phyloP scores from a whole-genome alignment of 2,113 vertebrate species.

The Elephantulus edwardii region DNA sequence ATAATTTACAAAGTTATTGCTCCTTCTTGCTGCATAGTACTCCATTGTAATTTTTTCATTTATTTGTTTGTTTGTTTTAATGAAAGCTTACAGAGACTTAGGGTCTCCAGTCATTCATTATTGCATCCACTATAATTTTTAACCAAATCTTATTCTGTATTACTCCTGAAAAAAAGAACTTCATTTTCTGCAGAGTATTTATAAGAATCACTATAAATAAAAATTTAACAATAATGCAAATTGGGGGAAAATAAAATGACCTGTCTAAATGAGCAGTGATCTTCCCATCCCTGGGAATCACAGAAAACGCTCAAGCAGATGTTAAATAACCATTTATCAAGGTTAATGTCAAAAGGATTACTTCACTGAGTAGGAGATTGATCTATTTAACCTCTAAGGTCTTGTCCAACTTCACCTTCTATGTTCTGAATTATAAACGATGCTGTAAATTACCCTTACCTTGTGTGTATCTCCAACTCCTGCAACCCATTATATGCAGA shows the following conservation, averaged over 20 bases:
- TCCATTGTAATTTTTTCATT: too few relatives aligned
- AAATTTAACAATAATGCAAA: not conserved
- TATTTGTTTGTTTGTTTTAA: too few relatives aligned
- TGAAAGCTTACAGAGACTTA: too few relatives aligned
- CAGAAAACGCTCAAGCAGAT: slow-evolving; percentile 34
- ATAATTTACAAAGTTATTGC: too few relatives aligned
- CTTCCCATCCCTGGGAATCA: not conserved
- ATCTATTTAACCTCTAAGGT: slow-evolving; percentile 55
- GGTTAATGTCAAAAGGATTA: slow-evolving; percentile 51
- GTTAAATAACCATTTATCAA: slow-evolving; percentile 45
- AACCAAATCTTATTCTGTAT: not conserved
- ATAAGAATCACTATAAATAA: not conserved
- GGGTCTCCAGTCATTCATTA: too few relatives aligned
- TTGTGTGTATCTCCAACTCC: not conserved
- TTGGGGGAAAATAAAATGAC: slow-evolving; percentile 40
- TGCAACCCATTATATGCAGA: not conserved
- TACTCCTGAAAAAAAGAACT: not conserved
- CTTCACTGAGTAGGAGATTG: not conserved
- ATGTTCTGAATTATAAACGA: slow-evolving; percentile 20
- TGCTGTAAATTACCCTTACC: slow-evolving; percentile 25
- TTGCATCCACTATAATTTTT: too few relatives aligned
- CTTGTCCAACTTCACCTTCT: not conserved
- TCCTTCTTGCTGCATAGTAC: too few relatives aligned
- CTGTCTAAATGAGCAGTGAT: slow-evolving; percentile 21
- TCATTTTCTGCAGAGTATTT: not conserved